These are phyloP conservation scores for Lydus trimaculatus DNA, from an alignment of 2,888 invertebrate species.

Conservation along the genomic window DNA sequence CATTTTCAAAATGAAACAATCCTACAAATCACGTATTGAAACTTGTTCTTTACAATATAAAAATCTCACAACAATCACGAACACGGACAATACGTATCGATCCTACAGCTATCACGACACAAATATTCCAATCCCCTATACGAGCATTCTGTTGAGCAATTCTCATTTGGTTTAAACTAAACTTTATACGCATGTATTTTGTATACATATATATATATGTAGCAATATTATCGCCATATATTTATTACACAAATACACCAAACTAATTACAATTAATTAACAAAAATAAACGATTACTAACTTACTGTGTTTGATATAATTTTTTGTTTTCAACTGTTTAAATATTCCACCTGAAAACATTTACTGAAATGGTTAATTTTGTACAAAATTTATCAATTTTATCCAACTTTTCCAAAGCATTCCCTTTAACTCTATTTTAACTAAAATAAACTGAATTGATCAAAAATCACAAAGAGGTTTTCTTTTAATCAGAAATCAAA, in stretches of 20 bases:
- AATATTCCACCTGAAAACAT: background rate
- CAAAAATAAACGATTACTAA: background rate
- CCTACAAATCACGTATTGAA: background rate
- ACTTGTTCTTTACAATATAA: slow-evolving; percentile 3
- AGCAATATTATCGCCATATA: background rate
- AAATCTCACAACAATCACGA: slow-evolving; percentile 5
- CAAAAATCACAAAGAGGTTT: background rate
- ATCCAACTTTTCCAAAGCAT: background rate
- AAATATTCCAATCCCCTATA: background rate
- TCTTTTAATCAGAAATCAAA: background rate
- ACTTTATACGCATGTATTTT: too few species aligned
- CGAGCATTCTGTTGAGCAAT: background rate
- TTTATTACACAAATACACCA: background rate
- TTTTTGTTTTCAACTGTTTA: background rate
- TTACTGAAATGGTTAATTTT: background rate
- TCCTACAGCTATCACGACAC: background rate
- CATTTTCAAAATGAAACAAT: slow-evolving; percentile 6
- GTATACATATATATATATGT: background rate
- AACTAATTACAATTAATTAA: background rate
- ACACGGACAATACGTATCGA: slow-evolving; percentile 1
- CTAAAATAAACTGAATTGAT: background rate
- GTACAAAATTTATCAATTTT: background rate
- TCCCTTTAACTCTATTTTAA: too few species aligned
- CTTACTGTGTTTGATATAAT: background rate
- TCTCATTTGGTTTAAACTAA: background rate